Percentiles rank a stretch among this genome's conserved stretches.
Evolutionary conservation across 1,140 invertebrate species (phyloP).

Genomic region (Ceratina japonica): DNA sequence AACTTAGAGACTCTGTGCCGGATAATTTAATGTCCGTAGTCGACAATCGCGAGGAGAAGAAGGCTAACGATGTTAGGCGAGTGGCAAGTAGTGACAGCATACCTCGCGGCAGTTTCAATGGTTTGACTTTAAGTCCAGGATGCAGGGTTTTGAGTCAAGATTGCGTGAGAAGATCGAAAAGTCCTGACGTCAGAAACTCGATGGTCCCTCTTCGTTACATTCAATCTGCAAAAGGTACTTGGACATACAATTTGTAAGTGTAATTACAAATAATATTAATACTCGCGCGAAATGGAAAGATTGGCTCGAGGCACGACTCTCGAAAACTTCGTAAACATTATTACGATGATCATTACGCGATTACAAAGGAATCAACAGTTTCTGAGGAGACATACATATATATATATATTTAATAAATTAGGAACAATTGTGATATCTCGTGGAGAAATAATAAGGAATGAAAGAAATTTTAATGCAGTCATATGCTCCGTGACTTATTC

Average conservation of each 20-base stretch:
- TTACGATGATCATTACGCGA: constrained; percentile 40
- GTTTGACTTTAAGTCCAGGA: constrained; percentile 57
- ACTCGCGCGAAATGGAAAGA: constrained; percentile 40
- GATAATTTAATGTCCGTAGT: constrained; percentile 40
- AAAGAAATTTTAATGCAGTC: constrained; percentile 1
- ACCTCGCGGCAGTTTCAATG: constrained; percentile 47
- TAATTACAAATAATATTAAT: constrained; percentile 29
- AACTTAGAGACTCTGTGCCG: constrained; percentile 45
- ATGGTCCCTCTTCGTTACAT: constrained; percentile 70
- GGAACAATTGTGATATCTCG: constrained; percentile 53
- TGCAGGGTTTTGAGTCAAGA: constrained; percentile 68
- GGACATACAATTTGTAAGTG: constrained; percentile 75
- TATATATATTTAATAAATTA: constrained; percentile 49
- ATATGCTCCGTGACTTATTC: no score
- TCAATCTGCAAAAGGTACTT: constrained; percentile 75
- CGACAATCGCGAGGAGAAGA: constrained; percentile 36
- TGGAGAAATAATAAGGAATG: constrained; percentile 29
- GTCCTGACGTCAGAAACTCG: constrained; percentile 61
- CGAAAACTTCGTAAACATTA: constrained; percentile 29
- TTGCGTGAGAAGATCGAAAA: constrained; percentile 63
- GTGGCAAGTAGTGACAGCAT: constrained; percentile 72
- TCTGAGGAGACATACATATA: constrained; percentile 28
- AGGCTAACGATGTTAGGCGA: constrained; percentile 63
- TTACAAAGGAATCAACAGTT: constrained; percentile 16
- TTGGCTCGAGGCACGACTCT: constrained; percentile 25